Evolutionary conservation across 2,113 vertebrate species (phyloP), one percentile per base, ranked within the genome.

Genomic region (Rhea pennata): DNA sequence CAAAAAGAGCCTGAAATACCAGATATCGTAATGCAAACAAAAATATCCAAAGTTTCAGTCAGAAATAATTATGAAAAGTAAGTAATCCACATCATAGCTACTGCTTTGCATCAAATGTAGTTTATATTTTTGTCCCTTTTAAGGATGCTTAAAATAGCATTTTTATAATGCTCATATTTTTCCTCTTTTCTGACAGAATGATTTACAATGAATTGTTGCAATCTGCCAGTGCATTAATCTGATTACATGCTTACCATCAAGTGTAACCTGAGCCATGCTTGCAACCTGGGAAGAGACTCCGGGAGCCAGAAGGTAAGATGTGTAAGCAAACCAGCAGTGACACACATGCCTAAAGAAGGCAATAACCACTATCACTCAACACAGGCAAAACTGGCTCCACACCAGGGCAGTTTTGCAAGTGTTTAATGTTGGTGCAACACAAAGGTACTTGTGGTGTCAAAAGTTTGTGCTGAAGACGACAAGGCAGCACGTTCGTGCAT

Each of bases 1-100:
- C 65, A 23, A 61, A 88, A 59, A 84, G 46, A 96, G 84, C 85
- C 59, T 94, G 90, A 95, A 96, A 89, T 90, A 93, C 92, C 72
- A 93, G 91, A n/a, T 87, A 90, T 51, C 76, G 73, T 44, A 94
- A 85, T 88, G 69, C 54, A 82, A 94, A 94, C 48, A 81, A 71
- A 46, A 91, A 87, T 36, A 92, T 72, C 84, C 89, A 79, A 88
- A 82, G 77, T 88, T 92, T 69, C 53, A 70, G 39, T 46, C 16
- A 90, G 91, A 92, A 90, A 87, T 62, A 78, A 87, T 87, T 62
- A 44, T 9, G 48, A 78, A 78, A 78, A 77, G 22, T 21, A 93
- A 85, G 75, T 3, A 58, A 72, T 58, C 69, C 87, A 81, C 70
- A 75, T 61, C 42, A 69, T 64, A 93, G 72, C 26, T 80, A 66